Conservation (phyloP, 2,888 invertebrate genomes). For the Ectemnius cavifrons region DNA sequence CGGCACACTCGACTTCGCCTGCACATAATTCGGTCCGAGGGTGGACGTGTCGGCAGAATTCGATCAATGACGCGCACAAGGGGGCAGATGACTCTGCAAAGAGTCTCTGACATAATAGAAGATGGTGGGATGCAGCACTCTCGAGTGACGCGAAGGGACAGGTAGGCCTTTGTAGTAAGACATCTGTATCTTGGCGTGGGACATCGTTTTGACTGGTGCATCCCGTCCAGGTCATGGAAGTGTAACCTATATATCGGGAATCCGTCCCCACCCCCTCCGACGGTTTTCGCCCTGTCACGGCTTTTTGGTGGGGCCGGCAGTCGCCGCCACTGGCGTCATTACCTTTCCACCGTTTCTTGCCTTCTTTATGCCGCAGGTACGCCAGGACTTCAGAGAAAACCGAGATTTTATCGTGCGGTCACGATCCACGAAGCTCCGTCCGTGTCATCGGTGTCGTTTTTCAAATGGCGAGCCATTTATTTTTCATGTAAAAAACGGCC, state of each 20-base stretch:
- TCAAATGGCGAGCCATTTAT: conserved; percentile 60
- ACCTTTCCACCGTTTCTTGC: conserved; percentile 15
- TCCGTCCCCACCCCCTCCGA: conserved; percentile 22
- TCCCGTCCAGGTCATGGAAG: conserved; percentile 18
- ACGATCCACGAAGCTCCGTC: conserved; percentile 55
- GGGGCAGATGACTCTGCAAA: conserved; percentile 42
- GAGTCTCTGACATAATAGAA: conserved; percentile 60
- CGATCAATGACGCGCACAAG: conserved; percentile 55
- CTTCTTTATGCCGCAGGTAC: conserved; percentile 39
- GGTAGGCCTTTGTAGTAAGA: conserved; percentile 59
- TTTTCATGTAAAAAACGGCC: conserved; percentile 41
- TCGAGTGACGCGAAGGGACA: conserved; percentile 36
- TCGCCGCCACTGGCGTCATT: conserved; percentile 21
- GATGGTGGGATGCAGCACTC: conserved; percentile 42
- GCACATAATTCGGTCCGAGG: conserved; percentile 26
- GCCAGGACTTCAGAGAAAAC: conserved; percentile 63
- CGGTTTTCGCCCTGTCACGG: conserved; percentile 53
- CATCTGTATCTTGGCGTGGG: conserved; percentile 36
- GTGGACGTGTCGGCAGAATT: conserved; percentile 23
- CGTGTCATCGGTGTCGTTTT: conserved; percentile 66
- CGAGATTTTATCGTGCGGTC: conserved; percentile 69
- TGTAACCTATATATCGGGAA: conserved; percentile 24
- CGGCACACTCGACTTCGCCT: conserved; percentile 29
- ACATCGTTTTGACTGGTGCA: conserved; percentile 29
- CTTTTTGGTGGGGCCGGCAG: conserved; percentile 21